Evolutionary conservation across 92 coral and sea anemone species (phyloP), one percentile per base, ranked within the genome.

Genomic region (Diadumene lineata): DNA sequence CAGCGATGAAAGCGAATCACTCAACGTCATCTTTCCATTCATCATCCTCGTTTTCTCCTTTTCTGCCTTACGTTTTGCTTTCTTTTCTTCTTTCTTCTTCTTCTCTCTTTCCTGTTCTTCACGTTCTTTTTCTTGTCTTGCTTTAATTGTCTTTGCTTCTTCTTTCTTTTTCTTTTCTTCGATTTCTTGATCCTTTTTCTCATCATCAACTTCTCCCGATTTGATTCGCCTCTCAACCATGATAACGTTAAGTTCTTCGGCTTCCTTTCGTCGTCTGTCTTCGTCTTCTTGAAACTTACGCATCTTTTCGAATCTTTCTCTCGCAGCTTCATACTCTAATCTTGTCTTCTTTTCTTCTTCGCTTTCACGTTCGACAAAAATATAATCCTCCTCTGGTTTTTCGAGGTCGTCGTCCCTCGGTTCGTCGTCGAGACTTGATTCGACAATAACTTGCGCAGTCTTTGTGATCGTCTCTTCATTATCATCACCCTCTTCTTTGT

Each of bases 91-190:
- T 62, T 87, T 53, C 43, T 33, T 55, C 50, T 57, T 82, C 77
- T 61, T 70, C 44, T 44, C 53, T 15, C 43, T 56, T 32, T 77
- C 81, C 28, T 56, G 65, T 74, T 73, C 90, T 28, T 69, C 53
- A 32, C 73, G 55, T 23, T 69, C n/a, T 66, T 64, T 81, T 28
- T 86, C 85, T 67, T 73, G 88, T 1, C 74, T 82, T 43, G 77
- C 87, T 53, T 82, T 85, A 18, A 66, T 81, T 78, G 75, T 70
- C 68, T 77, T 76, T 56, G 79, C 75, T 56, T 73, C 84, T 29
- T 79, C 81, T 60, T 77, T 82, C 43, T 73, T 73, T 33, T 66
- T 53, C 69, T 66, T 68, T 57, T 64, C 87, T 51, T 69, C 79
- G 27, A 79, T 89, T 22, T 84, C 83, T 16, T 73, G 69, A 2